Base-by-base conservation (phyloP, 2,888 invertebrate species). In the Phyto melanocephala region DNA sequence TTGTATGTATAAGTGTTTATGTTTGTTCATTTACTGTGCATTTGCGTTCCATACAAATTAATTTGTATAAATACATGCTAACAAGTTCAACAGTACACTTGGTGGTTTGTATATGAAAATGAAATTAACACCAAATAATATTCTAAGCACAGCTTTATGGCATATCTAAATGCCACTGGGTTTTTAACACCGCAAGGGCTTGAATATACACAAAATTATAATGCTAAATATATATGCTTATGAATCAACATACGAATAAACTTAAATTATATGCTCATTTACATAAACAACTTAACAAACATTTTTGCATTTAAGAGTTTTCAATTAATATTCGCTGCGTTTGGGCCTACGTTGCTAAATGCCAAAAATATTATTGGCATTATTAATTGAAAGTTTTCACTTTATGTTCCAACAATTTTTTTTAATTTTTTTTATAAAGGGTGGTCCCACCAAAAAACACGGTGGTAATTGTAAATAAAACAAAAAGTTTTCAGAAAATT, bases 41-140 rank as follows among this genome's bases (percentile, higher is more conserved):
- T 6, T 28, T 28, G n/a, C n/a, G 3, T 28, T 28, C 28, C 20
- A 24, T 35, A 47, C 20, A 47, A 47, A 8, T 42, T 15, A 42
- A 42, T 2, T n/a, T 28, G 6, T 28, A 28, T 28, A 35, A 40
- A 52, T 28, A 52, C 13, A 71, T 58, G 35, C 35, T 47, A 62
- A 24, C 50, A 22, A 11, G 15, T 17, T 17, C 17, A 22, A 20
- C 17, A 45, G 10, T 24, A 35, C 35, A 20, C 1, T 20, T 40
- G 15, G 7, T 33, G 11, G 35, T 54, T 28, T 65, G 35, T 54
- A 28, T 65, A 77, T 68, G 81, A 68, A 80, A 81, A 70, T 65
- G 62, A 81, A 85, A 83, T 85, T 83, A 77, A 81, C 60, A 63
- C 71, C 42, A 65, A 82, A 79, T 81, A 82, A 72, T 85, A 86